A percentile compares a stretch with the other conserved stretches of the same genome.
Conservation (phyloP, 2,797 vertebrate genomes). For the Delichon dasypus region DNA sequence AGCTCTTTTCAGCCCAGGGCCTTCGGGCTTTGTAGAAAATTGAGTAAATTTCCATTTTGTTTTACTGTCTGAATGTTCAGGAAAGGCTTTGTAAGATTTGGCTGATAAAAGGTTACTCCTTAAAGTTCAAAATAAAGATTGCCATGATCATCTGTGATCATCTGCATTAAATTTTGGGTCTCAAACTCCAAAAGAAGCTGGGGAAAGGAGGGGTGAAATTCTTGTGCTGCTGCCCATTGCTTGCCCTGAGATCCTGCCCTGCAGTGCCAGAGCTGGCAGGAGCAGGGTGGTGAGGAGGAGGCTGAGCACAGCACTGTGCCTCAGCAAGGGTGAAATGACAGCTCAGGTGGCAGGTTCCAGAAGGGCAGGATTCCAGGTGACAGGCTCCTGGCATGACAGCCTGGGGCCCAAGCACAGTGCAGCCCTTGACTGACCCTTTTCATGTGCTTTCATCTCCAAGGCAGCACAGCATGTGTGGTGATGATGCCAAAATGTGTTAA, state of each 20-base stretch:
- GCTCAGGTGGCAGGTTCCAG: neutral
- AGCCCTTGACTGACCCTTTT: neutral
- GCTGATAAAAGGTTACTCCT: neutral
- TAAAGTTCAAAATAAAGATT: neutral
- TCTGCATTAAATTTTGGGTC: neutral
- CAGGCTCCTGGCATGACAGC: neutral
- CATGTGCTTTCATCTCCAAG: neutral
- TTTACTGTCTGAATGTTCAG: neutral
- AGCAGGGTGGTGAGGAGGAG: neutral
- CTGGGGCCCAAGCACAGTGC: neutral
- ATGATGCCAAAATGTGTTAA: neutral
- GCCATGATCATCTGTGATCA: neutral
- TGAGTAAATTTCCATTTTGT: neutral
- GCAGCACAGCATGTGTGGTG: neutral
- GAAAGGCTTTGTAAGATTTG: neutral
- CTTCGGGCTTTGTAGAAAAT: neutral
- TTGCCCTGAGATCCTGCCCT: neutral
- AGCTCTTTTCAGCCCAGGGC: neutral
- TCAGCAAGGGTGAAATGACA: neutral
- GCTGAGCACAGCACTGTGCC: neutral
- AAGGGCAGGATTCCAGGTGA: neutral
- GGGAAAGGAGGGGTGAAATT: neutral
- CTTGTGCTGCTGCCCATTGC: rapidly evolving
- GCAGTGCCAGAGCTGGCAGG: neutral
- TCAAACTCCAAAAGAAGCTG: neutral